phyloP scores from a whole-genome alignment of 2,888 invertebrate species.

The Tachina lurida region DNA sequence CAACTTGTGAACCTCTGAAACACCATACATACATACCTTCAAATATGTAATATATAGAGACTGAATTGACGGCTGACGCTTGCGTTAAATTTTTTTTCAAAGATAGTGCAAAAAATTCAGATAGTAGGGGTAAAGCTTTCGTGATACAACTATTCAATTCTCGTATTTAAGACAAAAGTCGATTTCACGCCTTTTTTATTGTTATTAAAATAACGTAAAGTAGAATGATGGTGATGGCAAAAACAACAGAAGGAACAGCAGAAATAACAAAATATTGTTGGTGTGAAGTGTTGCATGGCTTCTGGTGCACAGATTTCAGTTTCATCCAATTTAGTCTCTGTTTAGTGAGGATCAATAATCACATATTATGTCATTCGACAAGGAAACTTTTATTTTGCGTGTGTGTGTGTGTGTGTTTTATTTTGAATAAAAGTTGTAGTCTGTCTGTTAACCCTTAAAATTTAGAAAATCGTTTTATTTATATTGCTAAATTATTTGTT shows the following conservation, averaged over 20 bases:
- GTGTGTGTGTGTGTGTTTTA: no score
- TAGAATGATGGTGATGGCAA: slow-evolving; percentile 62
- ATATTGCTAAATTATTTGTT: no score
- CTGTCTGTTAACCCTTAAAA: slow-evolving; percentile 28
- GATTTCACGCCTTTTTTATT: slow-evolving; percentile 79
- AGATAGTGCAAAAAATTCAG: slow-evolving; percentile 26
- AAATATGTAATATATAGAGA: neutral
- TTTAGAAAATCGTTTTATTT: neutral
- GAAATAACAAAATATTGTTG: slow-evolving; percentile 13
- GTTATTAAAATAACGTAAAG: slow-evolving; percentile 77
- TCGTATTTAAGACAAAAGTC: slow-evolving; percentile 64
- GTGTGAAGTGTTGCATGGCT: slow-evolving; percentile 28
- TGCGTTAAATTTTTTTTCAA: slow-evolving; percentile 24
- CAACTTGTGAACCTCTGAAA: slow-evolving; percentile 38
- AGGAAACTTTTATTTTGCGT: slow-evolving; percentile 1
- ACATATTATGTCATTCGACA: slow-evolving; percentile 45
- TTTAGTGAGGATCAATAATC: slow-evolving; percentile 61
- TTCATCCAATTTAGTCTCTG: slow-evolving; percentile 16
- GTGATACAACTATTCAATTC: slow-evolving; percentile 60
- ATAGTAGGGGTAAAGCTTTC: neutral
- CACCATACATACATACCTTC: neutral
- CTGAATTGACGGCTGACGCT: slow-evolving; percentile 21
- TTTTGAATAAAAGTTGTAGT: neutral
- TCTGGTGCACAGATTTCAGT: neutral
- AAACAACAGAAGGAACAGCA: neutral